These are phyloP conservation scores for Colletes latitarsis DNA, from an alignment of 1,140 invertebrate genomes.

Conservation along the genomic window DNA sequence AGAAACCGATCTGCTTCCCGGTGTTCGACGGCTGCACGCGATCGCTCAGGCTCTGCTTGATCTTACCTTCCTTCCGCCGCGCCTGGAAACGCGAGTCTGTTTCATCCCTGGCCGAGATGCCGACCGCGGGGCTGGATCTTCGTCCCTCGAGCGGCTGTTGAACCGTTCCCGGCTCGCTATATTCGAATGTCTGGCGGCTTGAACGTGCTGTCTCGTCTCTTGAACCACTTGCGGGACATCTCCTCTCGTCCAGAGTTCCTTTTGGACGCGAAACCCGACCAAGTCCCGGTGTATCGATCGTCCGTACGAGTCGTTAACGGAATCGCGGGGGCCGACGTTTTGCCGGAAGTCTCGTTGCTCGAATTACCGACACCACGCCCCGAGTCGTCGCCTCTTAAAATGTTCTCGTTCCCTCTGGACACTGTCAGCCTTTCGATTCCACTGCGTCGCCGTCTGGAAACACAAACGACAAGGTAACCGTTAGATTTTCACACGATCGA, in stretches of 20 bases:
- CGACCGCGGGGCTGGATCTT: slow-evolving; percentile 7
- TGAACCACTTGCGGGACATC: slow-evolving; percentile 69
- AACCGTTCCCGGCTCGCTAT: slow-evolving; percentile 59
- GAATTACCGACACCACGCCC: background rate
- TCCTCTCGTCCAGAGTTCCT: slow-evolving; percentile 71
- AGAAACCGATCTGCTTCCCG: background rate
- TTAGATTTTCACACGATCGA: background rate
- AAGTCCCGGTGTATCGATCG: slow-evolving; percentile 1
- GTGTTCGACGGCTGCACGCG: slow-evolving; percentile 1
- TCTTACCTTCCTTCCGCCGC: background rate
- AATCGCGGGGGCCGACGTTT: background rate
- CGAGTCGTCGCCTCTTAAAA: background rate
- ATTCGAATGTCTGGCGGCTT: slow-evolving; percentile 73
- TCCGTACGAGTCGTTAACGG: background rate
- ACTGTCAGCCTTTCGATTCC: slow-evolving; percentile 47
- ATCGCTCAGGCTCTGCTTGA: slow-evolving; percentile 39
- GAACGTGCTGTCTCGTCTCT: slow-evolving; percentile 64
- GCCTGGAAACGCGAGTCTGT: slow-evolving; percentile 21
- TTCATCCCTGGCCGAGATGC: slow-evolving; percentile 1
- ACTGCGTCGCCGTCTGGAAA: slow-evolving; percentile 22
- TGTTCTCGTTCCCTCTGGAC: background rate
- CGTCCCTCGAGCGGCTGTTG: background rate
- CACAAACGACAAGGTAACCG: background rate
- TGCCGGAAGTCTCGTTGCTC: background rate
- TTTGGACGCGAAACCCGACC: background rate